Evolutionary conservation across 2,888 invertebrate genomes (phyloP), one percentile per base, ranked within the genome.

Genomic region (Xestia rhomboidea): DNA sequence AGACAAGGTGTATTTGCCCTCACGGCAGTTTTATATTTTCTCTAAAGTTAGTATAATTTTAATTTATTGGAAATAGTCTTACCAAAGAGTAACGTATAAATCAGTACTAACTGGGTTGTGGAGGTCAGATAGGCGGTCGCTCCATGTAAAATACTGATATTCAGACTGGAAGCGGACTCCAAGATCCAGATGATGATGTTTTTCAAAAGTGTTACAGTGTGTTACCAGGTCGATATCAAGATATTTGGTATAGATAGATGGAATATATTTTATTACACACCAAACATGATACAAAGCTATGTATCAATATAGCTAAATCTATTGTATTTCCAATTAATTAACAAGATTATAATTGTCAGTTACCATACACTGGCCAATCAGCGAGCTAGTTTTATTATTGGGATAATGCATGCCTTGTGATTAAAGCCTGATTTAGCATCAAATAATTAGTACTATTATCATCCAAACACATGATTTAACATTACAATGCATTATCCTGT

Each of bases 381-480:
- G 4, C 1, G 27, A 76, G 24, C 57, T 76, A 27, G 46, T 76
- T n/a, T n/a, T 76, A 54, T 18, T 51, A 64, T 76, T 54, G 24
- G 51, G 24, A 38, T 76, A 38, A 64, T 51, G 49, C 21, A 46
- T 18, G 15, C 24, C 30, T 18, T 34, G 10, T 30, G 15, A 24
- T 18, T 18, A 38, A 66, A 76, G 18, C 66, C 4, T 54, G 38
- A 54, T 75, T 51, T 15, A n/a, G 4, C 15, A 21, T 46, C 18
- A 24, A 54, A 1, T 34, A 46, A 75, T 75, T 51, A 51, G 7
- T 63, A 21, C 44, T 11, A 44, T 8, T 21, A 34, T 24, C 41
- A 63, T 18, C 15, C 8, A 44, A 44, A n/a, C 24, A 62, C 18
- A 24, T 27, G 15, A 27, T 24, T 15, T 0, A 7, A 21, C 10